Evolutionary conservation across 2,888 invertebrate species (phyloP), one percentile per base, ranked within the genome.

Genomic region (Thumatha senex): DNA sequence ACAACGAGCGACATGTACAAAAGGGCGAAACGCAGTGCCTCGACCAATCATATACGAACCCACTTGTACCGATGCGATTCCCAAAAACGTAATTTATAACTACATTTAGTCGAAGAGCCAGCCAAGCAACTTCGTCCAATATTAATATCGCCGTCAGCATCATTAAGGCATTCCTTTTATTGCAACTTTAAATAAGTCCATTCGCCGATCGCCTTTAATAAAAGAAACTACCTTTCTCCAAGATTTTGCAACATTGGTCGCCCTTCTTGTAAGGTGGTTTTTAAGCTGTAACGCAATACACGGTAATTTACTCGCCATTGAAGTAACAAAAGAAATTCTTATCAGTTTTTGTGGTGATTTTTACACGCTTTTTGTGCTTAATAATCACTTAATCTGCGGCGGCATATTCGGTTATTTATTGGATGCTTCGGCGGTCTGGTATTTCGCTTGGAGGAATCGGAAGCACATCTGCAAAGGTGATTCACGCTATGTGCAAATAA

Each of bases 161-260:
- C 90, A 90, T 90, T 90, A 89, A 88, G 82, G 83, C 84, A 89
- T 89, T 84, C 90, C 90, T 89, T 89, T 89, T 90, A 90, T 89
- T 89, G 90, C 82, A 71, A 82, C 80, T 87, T 86, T 84, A 89
- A 90, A 89, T 89, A 89, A 89, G 86, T 87, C 76, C 84, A 74
- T 72, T 78, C 80, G 73, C 70, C 80, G 80, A 80, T 82, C 82
- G 82, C 82, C 74, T 84, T 85, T 83, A 84, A 80, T 83, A 84
- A 82, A 82, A 75, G 82, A 82, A 80, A 74, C 85, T 84, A 82
- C 89, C 88, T 89, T 90, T 89, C 89, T 88, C 89, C 86, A 79
- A 82, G 82, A 83, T 87, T 87, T 84, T 76, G 85, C 78, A 84
- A 85, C 74, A 63, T 65, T 74, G 86, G 63, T 64, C 74, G 86